phyloP scores from a whole-genome alignment of 1,140 invertebrate species.

The Temnothorax curvispinosus region DNA sequence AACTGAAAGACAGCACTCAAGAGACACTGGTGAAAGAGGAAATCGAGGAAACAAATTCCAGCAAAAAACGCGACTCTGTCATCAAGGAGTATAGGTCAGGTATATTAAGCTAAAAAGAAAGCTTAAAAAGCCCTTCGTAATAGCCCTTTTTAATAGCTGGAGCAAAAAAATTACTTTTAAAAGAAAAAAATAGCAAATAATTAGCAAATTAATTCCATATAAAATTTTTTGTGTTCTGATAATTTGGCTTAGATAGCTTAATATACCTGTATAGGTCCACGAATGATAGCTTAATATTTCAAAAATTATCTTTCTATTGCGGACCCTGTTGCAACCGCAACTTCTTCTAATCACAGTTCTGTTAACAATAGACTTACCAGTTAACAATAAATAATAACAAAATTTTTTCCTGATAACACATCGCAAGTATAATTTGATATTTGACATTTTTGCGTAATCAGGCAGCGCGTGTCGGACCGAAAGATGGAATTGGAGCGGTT shows the following conservation, averaged over 20 bases:
- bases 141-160: no score
- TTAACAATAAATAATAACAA: not conserved
- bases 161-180: no score
- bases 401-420: not conserved
- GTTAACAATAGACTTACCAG: not conserved
- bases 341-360: not conserved
- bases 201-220: no score
- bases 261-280: constrained; percentile 77
- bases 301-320: not conserved
- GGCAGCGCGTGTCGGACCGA: constrained; percentile 89
- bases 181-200: no score
- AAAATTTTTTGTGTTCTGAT: no score
- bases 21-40: constrained; percentile 89
- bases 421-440: not conserved
- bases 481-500: constrained; percentile 90
- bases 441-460: constrained; percentile 57
- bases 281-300: not conserved
- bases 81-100: constrained; percentile 85
- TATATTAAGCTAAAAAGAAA: no score
- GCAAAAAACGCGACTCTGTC: constrained; percentile 88
- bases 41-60: constrained; percentile 87
- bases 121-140: no score
- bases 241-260: no score
- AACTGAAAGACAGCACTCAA: constrained; percentile 89
- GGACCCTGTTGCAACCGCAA: not conserved